phyloP scores from a whole-genome alignment of 30 jellyfish, hydroid and myxozoan species.

The Clytia hemisphaerica region DNA sequence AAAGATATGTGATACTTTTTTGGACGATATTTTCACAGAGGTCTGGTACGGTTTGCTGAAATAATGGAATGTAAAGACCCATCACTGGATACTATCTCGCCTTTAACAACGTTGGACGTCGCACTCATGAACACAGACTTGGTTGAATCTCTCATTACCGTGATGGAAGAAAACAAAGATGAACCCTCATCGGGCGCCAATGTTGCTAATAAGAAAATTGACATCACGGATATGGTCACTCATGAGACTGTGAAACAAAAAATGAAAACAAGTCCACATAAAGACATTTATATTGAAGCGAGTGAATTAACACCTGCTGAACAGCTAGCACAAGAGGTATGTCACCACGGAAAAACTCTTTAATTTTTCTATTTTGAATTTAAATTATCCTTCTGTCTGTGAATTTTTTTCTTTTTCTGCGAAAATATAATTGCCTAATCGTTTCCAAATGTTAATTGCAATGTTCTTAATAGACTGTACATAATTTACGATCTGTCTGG shows the following conservation, averaged over 20 bases:
- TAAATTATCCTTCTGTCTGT: too few species aligned
- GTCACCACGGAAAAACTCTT: too few species aligned
- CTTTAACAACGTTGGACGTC: conserved; percentile 14
- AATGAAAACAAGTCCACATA: background rate
- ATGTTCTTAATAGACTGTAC: too few species aligned
- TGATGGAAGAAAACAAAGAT: background rate
- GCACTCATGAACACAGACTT: conserved; percentile 21
- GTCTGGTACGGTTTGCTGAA: conserved; percentile 16
- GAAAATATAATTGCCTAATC: too few species aligned
- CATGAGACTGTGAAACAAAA: background rate
- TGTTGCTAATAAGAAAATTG: background rate
- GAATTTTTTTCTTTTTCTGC: too few species aligned
- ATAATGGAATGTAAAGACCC: conserved; percentile 24
- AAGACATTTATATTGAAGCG: conserved; percentile 2
- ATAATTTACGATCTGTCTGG: too few species aligned
- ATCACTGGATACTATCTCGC: conserved; percentile 11
- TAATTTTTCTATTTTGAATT: too few species aligned
- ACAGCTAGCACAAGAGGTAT: conserved; percentile 41
- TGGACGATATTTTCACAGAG: conserved; percentile 6
- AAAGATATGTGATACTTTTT: too few species aligned
- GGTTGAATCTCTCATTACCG: conserved; percentile 7
- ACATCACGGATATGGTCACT: conserved; percentile 1
- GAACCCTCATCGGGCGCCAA: background rate
- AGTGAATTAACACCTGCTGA: conserved; percentile 31
- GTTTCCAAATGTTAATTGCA: too few species aligned